Conservation (phyloP, 2,113 vertebrate species). For the Epinephelus cyanopodus region DNA sequence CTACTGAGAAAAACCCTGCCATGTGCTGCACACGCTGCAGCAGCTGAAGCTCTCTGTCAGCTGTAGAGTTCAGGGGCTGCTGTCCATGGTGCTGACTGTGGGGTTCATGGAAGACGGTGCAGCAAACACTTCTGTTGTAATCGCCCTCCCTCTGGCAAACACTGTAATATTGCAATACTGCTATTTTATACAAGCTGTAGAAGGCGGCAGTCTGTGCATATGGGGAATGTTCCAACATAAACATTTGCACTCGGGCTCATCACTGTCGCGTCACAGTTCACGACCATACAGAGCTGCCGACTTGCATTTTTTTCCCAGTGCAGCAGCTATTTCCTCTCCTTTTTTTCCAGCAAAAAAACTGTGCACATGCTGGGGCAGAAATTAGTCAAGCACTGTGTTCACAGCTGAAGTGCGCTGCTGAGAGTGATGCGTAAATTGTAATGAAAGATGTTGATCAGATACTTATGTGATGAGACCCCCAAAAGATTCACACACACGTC, state of each 20-base stretch:
- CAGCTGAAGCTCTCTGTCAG: not conserved
- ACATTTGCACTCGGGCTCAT: not conserved
- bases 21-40: not conserved
- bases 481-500: not conserved
- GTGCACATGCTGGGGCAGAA: not conserved
- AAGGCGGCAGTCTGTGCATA: not conserved
- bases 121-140: not conserved
- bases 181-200: not conserved
- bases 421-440: slow-evolving; percentile 11
- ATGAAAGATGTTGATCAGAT: slow-evolving; percentile 19
- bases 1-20: not conserved
- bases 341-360: not conserved
- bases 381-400: slow-evolving; percentile 37
- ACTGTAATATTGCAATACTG: not conserved
- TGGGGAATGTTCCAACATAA: slow-evolving; percentile 1
- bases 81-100: not conserved
- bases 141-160: not conserved
- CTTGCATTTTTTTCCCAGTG: not conserved
- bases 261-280: not conserved
- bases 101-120: not conserved
- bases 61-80: not conserved
- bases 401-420: slow-evolving; percentile 25
- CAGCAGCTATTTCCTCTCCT: not conserved
- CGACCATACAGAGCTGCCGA: not conserved
- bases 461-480: not conserved